phyloP scores from a whole-genome alignment of 2,888 invertebrate species.

The Cryptus viduatorius region DNA sequence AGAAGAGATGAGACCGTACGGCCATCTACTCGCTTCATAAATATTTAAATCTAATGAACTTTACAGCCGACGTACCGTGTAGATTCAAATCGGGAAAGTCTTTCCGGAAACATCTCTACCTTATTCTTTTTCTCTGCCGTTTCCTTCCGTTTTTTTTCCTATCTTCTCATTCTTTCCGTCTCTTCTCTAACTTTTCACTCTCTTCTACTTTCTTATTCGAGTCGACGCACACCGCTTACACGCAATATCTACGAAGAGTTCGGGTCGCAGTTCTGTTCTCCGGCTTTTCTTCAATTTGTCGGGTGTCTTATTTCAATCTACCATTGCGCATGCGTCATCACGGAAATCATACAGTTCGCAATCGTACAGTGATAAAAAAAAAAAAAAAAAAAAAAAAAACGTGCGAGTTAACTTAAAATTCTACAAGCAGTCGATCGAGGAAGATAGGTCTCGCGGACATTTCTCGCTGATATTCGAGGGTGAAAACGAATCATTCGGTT shows the following conservation, averaged over 20 bases:
- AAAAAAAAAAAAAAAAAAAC: neutral
- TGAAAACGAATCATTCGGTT: conserved; percentile 62
- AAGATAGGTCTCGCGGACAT: neutral
- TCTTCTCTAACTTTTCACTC: conserved; percentile 19
- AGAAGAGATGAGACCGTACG: conserved; percentile 34
- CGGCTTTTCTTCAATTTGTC: conserved; percentile 2
- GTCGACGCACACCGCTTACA: conserved; percentile 1
- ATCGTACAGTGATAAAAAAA: neutral
- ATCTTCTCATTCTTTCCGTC: conserved; percentile 7
- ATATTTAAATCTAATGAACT: conserved; percentile 82
- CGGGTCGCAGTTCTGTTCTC: neutral
- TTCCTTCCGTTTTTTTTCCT: conserved; percentile 11
- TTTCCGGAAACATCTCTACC: conserved; percentile 35
- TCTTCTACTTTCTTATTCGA: conserved; percentile 10
- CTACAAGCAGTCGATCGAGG: conserved; percentile 16
- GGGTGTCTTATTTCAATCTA: neutral
- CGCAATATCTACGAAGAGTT: neutral
- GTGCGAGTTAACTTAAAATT: neutral
- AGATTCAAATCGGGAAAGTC: conserved; percentile 76
- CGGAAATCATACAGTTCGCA: neutral
- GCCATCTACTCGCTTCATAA: conserved; percentile 74
- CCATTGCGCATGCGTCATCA: conserved; percentile 23
- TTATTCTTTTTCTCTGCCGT: neutral
- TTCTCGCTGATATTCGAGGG: conserved; percentile 11
- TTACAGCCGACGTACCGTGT: conserved; percentile 73